Evolutionary conservation across 2,113 vertebrate genomes (phyloP).

Genomic region (Pterocles gutturalis): DNA sequence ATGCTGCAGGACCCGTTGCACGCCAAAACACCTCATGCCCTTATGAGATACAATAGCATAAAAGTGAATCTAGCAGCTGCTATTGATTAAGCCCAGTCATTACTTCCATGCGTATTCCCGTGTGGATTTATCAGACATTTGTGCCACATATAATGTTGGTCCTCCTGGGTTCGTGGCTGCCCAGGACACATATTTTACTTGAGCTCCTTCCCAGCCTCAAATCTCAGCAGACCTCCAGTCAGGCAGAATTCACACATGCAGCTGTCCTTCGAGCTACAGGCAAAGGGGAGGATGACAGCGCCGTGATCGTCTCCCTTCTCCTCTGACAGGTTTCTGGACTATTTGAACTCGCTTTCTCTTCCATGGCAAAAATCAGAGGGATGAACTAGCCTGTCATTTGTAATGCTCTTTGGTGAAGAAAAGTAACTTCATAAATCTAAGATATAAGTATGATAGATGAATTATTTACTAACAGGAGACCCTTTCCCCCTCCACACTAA

Average conservation of each 20-base stretch:
- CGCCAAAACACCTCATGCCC: neutral
- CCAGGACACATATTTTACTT: constrained; percentile 28
- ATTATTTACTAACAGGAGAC: constrained; percentile 42
- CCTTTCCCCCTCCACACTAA: neutral
- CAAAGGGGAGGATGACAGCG: neutral
- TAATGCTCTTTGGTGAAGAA: constrained; percentile 33
- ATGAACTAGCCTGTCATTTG: constrained; percentile 9
- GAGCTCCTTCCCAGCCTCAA: constrained; percentile 19
- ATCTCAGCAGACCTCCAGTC: neutral
- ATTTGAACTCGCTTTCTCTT: constrained; percentile 22
- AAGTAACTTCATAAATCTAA: constrained; percentile 19
- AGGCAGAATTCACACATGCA: neutral
- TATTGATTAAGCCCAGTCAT: constrained; percentile 61
- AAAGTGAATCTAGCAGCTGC: constrained; percentile 43
- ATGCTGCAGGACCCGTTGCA: neutral
- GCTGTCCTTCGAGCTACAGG: neutral
- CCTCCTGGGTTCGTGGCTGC: constrained; percentile 6
- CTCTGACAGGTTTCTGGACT: neutral
- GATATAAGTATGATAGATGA: neutral
- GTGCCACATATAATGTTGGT: constrained; percentile 48
- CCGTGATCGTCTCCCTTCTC: neutral
- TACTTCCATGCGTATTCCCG: constrained; percentile 29
- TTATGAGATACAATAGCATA: constrained; percentile 20
- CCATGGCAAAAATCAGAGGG: constrained; percentile 23
- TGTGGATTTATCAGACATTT: constrained; percentile 34